Percentiles rank a stretch among this genome's conserved stretches.
Conservation (phyloP, 2,797 vertebrate genomes). For the Phrynocephalus vlangalii region DNA sequence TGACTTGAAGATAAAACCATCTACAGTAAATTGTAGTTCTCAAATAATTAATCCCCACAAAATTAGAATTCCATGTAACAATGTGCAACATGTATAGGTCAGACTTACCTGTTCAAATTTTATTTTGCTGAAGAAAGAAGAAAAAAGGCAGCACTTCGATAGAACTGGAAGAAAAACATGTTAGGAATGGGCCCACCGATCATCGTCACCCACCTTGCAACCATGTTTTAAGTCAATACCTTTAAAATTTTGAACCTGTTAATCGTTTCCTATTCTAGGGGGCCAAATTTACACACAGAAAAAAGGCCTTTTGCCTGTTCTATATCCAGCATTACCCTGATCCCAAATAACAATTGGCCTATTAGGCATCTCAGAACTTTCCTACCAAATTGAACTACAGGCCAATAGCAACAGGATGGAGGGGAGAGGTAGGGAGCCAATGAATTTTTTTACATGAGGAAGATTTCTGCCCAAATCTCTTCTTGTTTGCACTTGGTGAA, state of each 20-base stretch:
- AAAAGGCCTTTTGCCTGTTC: not conserved
- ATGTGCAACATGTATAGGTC: not conserved
- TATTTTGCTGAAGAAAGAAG: not conserved
- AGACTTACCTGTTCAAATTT: not conserved
- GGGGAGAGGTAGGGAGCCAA: not conserved
- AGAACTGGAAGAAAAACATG: not conserved
- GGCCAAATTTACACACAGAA: not conserved
- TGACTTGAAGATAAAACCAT: not conserved
- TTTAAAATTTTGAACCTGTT: not conserved
- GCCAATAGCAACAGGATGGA: not conserved
- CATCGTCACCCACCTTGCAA: not conserved
- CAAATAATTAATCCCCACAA: not conserved
- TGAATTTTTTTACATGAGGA: not conserved
- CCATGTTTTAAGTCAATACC: not conserved
- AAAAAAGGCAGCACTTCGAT: too few relatives aligned
- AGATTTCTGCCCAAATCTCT: not conserved
- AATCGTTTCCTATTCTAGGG: not conserved
- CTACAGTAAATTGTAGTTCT: not conserved
- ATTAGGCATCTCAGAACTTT: not conserved
- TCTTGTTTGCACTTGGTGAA: not conserved
- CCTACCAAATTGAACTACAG: not conserved
- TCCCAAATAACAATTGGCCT: not conserved
- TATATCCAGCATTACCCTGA: not conserved
- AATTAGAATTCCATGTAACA: not conserved
- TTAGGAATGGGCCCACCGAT: not conserved